A percentile compares a stretch with the other conserved stretches of the same genome.
These are phyloP conservation scores for Lithobius niger DNA, from an alignment of 1,140 invertebrate genomes.

Conservation along the genomic window DNA sequence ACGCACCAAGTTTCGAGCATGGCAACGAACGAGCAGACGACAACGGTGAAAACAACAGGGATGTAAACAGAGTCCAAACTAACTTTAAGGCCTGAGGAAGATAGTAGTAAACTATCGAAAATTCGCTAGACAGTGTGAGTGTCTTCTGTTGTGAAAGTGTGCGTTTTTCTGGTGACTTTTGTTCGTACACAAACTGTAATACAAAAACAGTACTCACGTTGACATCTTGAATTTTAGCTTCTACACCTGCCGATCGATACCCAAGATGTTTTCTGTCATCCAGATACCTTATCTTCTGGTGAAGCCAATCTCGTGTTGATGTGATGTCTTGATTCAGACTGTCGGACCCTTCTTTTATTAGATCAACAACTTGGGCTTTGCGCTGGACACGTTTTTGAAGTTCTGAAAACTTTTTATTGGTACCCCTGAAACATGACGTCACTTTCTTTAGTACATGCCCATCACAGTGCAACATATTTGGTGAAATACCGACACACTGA, in stretches of 20 bases:
- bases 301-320: slow-evolving; percentile 56
- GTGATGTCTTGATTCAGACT: slow-evolving; percentile 38
- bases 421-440: slow-evolving; percentile 51
- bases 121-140: neutral
- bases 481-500: too few relatives aligned
- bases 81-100: too few relatives aligned
- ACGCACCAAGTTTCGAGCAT: too few relatives aligned
- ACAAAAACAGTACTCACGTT: slow-evolving; percentile 19
- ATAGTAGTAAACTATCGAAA: neutral
- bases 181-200: neutral
- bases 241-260: slow-evolving; percentile 34
- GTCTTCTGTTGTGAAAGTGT: neutral
- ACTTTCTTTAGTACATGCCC: too few relatives aligned
- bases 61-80: neutral
- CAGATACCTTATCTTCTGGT: slow-evolving; percentile 45
- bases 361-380: slow-evolving; percentile 38
- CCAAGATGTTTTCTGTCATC: slow-evolving; percentile 48
- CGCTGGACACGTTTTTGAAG: slow-evolving; percentile 66
- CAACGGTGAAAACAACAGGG: neutral
- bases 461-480: too few relatives aligned
- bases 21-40: too few relatives aligned
- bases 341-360: slow-evolving; percentile 53
- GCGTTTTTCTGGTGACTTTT: neutral
- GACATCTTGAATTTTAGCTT: slow-evolving; percentile 20
- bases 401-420: slow-evolving; percentile 67